These are phyloP conservation scores for Uropsilus gracilis DNA, from an alignment of 2,113 vertebrate genomes.

Conservation along the genomic window DNA sequence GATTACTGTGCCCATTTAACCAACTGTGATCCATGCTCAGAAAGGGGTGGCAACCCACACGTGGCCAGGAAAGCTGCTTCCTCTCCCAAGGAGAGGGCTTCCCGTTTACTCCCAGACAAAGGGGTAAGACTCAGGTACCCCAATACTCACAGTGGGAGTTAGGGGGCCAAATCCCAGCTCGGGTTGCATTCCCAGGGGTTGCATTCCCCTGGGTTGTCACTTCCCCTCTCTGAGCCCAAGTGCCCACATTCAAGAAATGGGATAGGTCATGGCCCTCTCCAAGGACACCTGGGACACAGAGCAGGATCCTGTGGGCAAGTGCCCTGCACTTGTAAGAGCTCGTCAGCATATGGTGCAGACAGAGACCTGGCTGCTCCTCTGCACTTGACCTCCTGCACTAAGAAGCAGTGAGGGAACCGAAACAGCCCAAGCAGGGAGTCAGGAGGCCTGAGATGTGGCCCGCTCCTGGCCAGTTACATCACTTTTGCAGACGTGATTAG, in stretches of 20 bases:
- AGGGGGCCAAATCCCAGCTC: background rate
- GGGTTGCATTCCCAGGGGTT: too few relatives aligned
- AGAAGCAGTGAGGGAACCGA: background rate
- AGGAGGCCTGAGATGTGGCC: background rate
- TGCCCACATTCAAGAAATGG: background rate
- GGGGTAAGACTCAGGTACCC: rapidly evolving
- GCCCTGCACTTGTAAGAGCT: background rate
- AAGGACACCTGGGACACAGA: background rate
- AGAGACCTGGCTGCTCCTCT: background rate
- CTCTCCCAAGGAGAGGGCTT: background rate
- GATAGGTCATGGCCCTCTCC: background rate
- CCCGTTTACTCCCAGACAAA: background rate
- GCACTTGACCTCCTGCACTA: background rate
- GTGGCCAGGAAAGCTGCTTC: background rate
- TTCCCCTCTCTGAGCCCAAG: background rate
- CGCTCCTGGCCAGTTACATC: rapidly evolving
- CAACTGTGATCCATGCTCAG: background rate
- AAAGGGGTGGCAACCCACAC: background rate
- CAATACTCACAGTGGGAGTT: background rate
- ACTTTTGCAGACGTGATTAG: background rate
- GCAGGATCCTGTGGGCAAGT: background rate
- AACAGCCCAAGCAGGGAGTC: too few relatives aligned
- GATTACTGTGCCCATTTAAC: too few relatives aligned
- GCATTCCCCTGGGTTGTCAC: background rate
- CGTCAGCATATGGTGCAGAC: too few relatives aligned